phyloP scores from a whole-genome alignment of 1,140 invertebrate genomes.

The Hycleus cichorii region DNA sequence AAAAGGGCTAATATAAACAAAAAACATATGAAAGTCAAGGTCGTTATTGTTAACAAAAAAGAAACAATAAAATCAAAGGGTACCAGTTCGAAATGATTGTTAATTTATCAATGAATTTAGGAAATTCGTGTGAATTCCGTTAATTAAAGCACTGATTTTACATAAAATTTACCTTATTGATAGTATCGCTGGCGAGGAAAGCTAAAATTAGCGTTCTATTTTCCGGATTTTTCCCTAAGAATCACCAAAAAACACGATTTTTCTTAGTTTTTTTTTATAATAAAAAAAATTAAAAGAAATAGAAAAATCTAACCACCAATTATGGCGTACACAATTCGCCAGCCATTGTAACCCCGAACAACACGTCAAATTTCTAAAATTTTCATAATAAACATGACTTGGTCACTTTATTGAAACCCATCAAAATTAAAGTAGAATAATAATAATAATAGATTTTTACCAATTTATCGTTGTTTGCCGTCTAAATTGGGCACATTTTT shows the following conservation, averaged over 20 bases:
- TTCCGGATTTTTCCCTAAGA: too few relatives aligned
- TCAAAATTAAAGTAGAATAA: background rate
- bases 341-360: slow-evolving; percentile 20
- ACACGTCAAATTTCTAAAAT: slow-evolving; percentile 25
- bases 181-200: too few relatives aligned
- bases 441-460: slow-evolving; percentile 27
- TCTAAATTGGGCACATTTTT: slow-evolving; percentile 38
- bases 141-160: too few relatives aligned
- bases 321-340: slow-evolving; percentile 25
- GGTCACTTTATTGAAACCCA: background rate
- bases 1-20: background rate
- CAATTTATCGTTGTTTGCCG: slow-evolving; percentile 29
- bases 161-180: too few relatives aligned
- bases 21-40: background rate
- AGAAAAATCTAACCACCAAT: background rate
- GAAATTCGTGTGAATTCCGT: too few relatives aligned
- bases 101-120: too few relatives aligned
- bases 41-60: background rate
- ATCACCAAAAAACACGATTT: too few relatives aligned
- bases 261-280: background rate
- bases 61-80: background rate
- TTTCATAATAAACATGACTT: slow-evolving; percentile 31
- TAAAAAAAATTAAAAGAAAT: slow-evolving; percentile 2
- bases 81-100: background rate
- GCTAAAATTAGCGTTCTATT: too few relatives aligned